These are phyloP conservation scores for Chymomyza caudatula DNA, from an alignment of 2,888 invertebrate genomes.

Conservation along the genomic window DNA sequence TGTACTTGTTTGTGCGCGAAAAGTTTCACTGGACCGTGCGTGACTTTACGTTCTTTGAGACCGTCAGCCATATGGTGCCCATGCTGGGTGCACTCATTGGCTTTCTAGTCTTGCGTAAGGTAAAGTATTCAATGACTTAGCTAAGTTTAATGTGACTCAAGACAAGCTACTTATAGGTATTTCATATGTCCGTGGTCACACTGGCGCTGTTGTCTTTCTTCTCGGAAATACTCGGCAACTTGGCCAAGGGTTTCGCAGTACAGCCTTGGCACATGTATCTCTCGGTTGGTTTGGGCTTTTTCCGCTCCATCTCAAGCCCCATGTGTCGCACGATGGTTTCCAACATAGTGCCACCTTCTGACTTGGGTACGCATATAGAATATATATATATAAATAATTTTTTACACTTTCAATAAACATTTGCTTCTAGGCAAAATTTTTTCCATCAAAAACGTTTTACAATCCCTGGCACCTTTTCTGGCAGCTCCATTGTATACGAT, in stretches of 20 bases:
- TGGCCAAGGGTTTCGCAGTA: slow-evolving; percentile 68
- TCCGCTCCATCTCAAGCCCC: slow-evolving; percentile 72
- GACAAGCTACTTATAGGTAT: slow-evolving; percentile 55
- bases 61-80: slow-evolving; percentile 79
- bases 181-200: slow-evolving; percentile 72
- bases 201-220: slow-evolving; percentile 70
- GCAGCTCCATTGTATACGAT: slow-evolving; percentile 83
- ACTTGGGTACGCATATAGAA: slow-evolving; percentile 72
- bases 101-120: slow-evolving; percentile 80
- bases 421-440: slow-evolving; percentile 82
- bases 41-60: slow-evolving; percentile 82
- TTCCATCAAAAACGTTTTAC: slow-evolving; percentile 83
- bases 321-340: slow-evolving; percentile 77
- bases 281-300: slow-evolving; percentile 60
- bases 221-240: slow-evolving; percentile 65
- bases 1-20: slow-evolving; percentile 83
- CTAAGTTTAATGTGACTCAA: not conserved
- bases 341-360: slow-evolving; percentile 74
- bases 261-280: slow-evolving; percentile 75
- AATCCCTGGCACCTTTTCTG: slow-evolving; percentile 82
- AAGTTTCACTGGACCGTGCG: slow-evolving; percentile 84
- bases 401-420: not conserved
- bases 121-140: slow-evolving; percentile 30
- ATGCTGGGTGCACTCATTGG: slow-evolving; percentile 82
- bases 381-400: not conserved